Evolutionary conservation across 2,888 invertebrate species (phyloP), one percentile per base, ranked within the genome.

Genomic region (Urechis unicinctus): DNA sequence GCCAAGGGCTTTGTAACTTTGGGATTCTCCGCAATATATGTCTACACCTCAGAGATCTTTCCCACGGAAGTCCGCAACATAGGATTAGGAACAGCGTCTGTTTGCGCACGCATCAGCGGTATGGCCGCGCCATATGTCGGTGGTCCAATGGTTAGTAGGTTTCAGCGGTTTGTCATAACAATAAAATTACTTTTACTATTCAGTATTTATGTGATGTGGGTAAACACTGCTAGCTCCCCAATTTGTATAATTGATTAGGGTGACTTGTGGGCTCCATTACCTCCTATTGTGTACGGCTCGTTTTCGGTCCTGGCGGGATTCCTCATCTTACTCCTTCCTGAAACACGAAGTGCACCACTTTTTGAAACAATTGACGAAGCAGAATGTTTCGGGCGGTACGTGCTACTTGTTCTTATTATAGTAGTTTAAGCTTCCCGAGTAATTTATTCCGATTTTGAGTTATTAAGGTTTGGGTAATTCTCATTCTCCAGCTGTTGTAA

Each of bases 111-210:
- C 0, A 29, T 60, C 25, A 50, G 55, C 44, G 53, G 58, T 13
- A 60, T 60, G 50, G 48, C 44, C 6, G 55, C 60, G 3, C 60
- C 60, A 1, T 60, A 44, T 44, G n/a, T 60, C 13, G 60, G 60
- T 1, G 43, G 43, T 4, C 31, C 50, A 30, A 5, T 60, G 30
- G 60, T 60, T 26, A 46, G 53, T 2, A n/a, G n/a, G n/a, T n/a
- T n/a, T n/a, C n/a, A n/a, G n/a, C n/a, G n/a, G 9, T 36, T 36
- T 17, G 9, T 17, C 17, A 17, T 13, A 13, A 13, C 17, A n/a
- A 13, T 17, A n/a, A n/a, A n/a, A n/a, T n/a, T n/a, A n/a, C n/a
- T n/a, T n/a, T n/a, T n/a, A n/a, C n/a, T n/a, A n/a, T n/a, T n/a
- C n/a, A n/a, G n/a, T n/a, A n/a, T n/a, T n/a, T n/a, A n/a, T n/a